Evolutionary conservation across 2,113 vertebrate species (phyloP).

Genomic region (Chionis minor): DNA sequence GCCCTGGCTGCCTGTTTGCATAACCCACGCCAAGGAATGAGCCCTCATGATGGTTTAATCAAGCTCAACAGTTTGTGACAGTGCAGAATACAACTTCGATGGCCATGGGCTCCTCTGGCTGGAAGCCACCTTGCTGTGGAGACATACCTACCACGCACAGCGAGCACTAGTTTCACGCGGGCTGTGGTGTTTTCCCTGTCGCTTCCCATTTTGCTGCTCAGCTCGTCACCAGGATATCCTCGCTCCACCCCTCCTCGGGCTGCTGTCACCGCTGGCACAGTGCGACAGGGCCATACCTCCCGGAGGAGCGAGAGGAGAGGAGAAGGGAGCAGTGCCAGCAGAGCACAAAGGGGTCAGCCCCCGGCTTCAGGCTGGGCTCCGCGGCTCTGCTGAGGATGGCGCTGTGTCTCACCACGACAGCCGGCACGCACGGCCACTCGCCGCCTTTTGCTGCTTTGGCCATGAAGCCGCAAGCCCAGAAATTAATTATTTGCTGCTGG

Average conservation of each 20-base stretch:
- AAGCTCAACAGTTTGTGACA: not conserved
- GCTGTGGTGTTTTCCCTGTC: not conserved
- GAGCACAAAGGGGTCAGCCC: accelerated
- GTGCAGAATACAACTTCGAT: not conserved
- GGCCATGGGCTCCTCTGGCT: not conserved
- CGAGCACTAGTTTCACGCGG: accelerated
- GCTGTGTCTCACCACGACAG: not conserved
- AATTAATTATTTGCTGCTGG: not conserved
- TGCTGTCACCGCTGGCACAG: not conserved
- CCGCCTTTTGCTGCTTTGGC: not conserved
- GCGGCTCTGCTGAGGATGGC: not conserved
- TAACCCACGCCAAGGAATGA: not conserved
- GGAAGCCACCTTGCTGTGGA: not conserved
- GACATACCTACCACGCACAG: not conserved
- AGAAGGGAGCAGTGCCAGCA: not conserved
- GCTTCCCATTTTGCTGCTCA: not conserved
- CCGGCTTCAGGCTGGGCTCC: not conserved
- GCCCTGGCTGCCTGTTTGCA: not conserved
- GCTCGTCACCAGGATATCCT: not conserved
- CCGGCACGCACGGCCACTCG: not conserved
- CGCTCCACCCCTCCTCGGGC: not conserved
- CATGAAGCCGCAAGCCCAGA: not conserved
- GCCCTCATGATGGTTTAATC: not conserved
- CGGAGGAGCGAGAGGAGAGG: not conserved
- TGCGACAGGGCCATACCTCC: not conserved